Conservation (phyloP, 2,113 vertebrate species). For the Crotalus horridus region DNA sequence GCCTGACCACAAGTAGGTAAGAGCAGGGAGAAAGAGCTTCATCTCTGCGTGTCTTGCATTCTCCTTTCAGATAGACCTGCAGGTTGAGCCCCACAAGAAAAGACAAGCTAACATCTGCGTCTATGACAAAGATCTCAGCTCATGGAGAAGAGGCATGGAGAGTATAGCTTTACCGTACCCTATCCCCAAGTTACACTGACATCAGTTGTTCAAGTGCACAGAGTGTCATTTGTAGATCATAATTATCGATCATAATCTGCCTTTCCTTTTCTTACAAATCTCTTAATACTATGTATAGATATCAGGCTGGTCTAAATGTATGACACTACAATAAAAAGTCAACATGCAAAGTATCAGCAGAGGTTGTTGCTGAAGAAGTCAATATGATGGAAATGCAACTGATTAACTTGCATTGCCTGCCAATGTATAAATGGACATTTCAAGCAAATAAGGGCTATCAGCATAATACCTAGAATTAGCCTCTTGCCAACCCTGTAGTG, state of each 20-base stretch:
- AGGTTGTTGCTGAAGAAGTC: background rate
- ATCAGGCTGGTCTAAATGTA: background rate
- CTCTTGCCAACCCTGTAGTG: background rate
- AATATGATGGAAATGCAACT: background rate
- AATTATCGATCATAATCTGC: background rate
- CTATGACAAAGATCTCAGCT: background rate
- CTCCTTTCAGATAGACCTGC: background rate
- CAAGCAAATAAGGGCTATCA: background rate
- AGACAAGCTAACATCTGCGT: no score
- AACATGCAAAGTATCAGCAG: background rate
- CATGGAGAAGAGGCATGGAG: background rate
- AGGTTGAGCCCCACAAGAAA: background rate
- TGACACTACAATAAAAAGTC: background rate
- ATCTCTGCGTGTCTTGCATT: background rate
- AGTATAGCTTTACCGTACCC: background rate
- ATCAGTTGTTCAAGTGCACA: background rate
- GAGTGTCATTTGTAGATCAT: background rate
- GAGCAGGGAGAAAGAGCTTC: background rate
- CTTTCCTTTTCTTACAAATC: background rate
- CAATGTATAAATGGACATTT: background rate
- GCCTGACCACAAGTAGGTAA: background rate
- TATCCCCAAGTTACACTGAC: background rate
- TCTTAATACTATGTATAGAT: background rate
- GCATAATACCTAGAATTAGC: background rate
- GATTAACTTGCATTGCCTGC: background rate